Evolutionary conservation across 2,797 vertebrate species (phyloP), one percentile per base, ranked within the genome.

Genomic region (Cheirogaleus major): DNA sequence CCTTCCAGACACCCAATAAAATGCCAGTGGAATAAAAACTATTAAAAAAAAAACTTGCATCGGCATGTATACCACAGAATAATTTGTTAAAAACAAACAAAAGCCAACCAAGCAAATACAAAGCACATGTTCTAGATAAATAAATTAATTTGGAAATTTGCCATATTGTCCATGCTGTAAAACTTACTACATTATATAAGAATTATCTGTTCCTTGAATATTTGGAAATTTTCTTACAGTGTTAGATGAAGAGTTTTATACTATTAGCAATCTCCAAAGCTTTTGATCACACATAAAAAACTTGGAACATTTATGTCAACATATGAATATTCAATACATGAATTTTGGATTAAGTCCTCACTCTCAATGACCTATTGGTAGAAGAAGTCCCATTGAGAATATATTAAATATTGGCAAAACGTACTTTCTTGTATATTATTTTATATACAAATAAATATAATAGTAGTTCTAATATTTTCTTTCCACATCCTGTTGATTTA

Each of bases 391-490:
- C 15, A 70, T 0, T 75, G 18, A 91, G 4, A 3, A 57, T 18
- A 45, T 72, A 63, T 30, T 95, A 73, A 76, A 76, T 75, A 45
- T 43, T 43, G 48, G 20, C 45, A 48, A 72, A 63, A 17, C 23
- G 57, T 15, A 67, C 13, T 43, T 70, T 86, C 63, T 73, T 78
- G 25, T 32, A 15, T 67, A 3, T 96, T 63, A n/a, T 59, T 86
- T 81, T 55, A 88, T 8, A 55, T 85, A 72, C 12, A 75, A 41
- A 79, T 91, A 72, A 55, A 72, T 75, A 18, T 87, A 52, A 23
- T 35, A 41, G 5, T 57, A 89, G 25, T 84, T 93, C 38, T 94
- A n/a, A 52, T 70, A 63, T 91, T 94, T 93, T 72, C 7, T 93
- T 63, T 35, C 15, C 17, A 61, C 4, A 83, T 52, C 30, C 23